Percentiles rank a stretch among this genome's conserved stretches.
Evolutionary conservation across 2,888 invertebrate species (phyloP).

Genomic region (Amitus sp.): DNA sequence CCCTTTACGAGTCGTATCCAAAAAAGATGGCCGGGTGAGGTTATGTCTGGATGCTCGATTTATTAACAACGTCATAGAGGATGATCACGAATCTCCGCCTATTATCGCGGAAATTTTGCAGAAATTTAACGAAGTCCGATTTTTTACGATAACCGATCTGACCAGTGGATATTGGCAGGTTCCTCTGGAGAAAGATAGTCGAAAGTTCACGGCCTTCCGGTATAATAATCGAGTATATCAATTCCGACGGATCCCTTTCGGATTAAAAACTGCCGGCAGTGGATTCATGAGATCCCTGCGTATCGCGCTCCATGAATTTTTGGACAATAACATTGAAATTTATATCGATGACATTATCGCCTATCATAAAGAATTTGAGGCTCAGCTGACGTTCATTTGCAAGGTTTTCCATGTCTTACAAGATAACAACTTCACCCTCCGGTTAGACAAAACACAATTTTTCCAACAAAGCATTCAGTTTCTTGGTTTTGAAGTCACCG

Average conservation of each 20-base stretch:
- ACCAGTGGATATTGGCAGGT: constrained; percentile 45
- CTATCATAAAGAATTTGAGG: not conserved
- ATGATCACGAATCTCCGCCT: constrained; percentile 45
- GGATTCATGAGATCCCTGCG: constrained; percentile 41
- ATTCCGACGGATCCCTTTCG: constrained; percentile 50
- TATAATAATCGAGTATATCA: constrained; percentile 40
- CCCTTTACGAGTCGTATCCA: constrained; percentile 47
- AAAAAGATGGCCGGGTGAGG: constrained; percentile 49
- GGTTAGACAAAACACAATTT: not conserved
- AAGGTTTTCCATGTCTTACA: not conserved
- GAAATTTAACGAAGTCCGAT: constrained; percentile 27
- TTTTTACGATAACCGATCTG: constrained; percentile 40
- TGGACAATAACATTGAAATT: too few relatives aligned
- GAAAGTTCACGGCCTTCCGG: constrained; percentile 41
- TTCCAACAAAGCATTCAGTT: not conserved
- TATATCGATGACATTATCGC: not conserved
- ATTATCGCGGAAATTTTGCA: constrained; percentile 35
- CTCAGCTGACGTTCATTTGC: not conserved
- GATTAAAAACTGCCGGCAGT: constrained; percentile 45
- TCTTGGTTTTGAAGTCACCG: not conserved
- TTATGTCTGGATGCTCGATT: constrained; percentile 52
- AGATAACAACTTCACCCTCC: not conserved
- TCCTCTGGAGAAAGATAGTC: constrained; percentile 27
- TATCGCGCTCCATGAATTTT: constrained; percentile 27
- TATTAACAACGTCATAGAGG: constrained; percentile 47